These are phyloP conservation scores for Astur gentilis DNA, from an alignment of 2,113 vertebrate species.

Conservation along the genomic window DNA sequence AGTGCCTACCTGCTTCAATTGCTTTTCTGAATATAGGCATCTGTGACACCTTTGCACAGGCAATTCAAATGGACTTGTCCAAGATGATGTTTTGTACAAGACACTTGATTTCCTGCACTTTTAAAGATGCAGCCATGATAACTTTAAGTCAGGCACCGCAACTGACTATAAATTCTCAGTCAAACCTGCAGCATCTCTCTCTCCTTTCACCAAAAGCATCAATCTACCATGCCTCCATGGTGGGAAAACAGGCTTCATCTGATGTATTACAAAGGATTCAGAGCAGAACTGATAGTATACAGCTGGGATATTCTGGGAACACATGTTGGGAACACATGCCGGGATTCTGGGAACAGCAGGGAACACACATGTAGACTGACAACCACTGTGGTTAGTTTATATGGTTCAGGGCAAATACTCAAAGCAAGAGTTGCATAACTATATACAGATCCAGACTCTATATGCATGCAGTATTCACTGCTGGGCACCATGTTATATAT, in stretches of 20 bases:
- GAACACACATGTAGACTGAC: constrained; percentile 40
- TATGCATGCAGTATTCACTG: background rate
- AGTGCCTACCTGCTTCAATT: background rate
- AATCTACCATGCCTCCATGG: background rate
- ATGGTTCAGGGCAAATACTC: constrained; percentile 31
- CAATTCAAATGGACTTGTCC: background rate
- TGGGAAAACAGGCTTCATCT: constrained; percentile 51
- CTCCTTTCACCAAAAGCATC: constrained; percentile 17
- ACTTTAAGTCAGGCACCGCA: background rate
- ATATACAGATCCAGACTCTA: background rate
- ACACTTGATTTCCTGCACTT: background rate
- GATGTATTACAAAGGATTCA: constrained; percentile 41
- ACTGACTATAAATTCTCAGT: background rate
- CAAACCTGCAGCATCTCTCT: background rate
- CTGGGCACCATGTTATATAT: background rate
- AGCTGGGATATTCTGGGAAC: constrained; percentile 52
- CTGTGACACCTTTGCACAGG: background rate
- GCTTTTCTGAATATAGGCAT: background rate
- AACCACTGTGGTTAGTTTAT: constrained; percentile 12
- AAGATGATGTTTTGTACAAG: background rate
- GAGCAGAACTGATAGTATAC: constrained; percentile 61
- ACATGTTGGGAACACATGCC: constrained; percentile 48
- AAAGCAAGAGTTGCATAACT: background rate
- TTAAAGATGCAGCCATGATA: background rate
- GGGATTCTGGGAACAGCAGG: constrained; percentile 52